Evolutionary conservation across 2,888 invertebrate species (phyloP).

Genomic region (Prionchulus punctatus): DNA sequence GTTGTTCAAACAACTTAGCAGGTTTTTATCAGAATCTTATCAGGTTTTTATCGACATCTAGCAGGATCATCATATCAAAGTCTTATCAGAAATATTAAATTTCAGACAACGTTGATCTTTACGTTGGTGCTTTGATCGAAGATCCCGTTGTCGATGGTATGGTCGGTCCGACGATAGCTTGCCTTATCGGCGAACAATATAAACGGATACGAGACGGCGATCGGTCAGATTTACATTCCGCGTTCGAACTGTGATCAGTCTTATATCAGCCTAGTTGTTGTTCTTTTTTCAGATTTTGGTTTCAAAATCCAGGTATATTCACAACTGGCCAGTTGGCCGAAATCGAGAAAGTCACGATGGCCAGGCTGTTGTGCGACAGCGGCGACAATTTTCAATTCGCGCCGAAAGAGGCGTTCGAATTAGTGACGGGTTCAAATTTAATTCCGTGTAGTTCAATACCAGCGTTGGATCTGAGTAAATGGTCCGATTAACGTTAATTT

Average conservation of each 20-base stretch:
- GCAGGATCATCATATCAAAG: too few relatives aligned
- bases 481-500: conserved; percentile 2
- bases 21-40: too few relatives aligned
- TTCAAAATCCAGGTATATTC: conserved; percentile 35
- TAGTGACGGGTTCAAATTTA: neutral
- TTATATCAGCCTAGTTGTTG: too few relatives aligned
- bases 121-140: conserved; percentile 39
- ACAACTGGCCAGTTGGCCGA: conserved; percentile 51
- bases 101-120: conserved; percentile 40
- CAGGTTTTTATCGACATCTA: too few relatives aligned
- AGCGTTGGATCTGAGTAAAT: conserved; percentile 3
- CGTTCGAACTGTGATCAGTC: too few relatives aligned
- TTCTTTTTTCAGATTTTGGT: conserved; percentile 36
- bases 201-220: conserved; percentile 38
- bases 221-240: too few relatives aligned
- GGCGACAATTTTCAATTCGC: conserved; percentile 45
- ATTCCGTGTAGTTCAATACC: neutral
- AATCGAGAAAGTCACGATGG: conserved; percentile 63
- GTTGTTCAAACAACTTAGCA: too few relatives aligned
- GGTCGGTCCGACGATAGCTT: conserved; percentile 39
- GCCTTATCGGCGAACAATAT: conserved; percentile 40
- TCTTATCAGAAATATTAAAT: too few relatives aligned
- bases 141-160: conserved; percentile 36
- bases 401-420: neutral
- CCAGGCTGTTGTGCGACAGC: conserved; percentile 74